These are phyloP conservation scores for Melieria picta DNA, from an alignment of 2,888 invertebrate species.

Conservation along the genomic window DNA sequence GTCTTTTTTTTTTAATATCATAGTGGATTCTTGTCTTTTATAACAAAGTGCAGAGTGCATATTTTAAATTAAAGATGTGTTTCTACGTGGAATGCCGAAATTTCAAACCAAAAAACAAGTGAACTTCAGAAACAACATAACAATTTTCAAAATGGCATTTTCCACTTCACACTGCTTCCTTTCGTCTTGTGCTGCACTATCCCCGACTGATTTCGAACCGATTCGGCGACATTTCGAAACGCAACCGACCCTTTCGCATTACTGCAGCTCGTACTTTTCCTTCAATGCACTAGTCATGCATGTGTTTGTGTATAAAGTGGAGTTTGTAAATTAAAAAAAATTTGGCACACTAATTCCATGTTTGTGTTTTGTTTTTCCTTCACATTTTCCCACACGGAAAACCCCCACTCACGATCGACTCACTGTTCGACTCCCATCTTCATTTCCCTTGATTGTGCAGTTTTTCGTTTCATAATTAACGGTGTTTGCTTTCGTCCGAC, in stretches of 20 bases:
- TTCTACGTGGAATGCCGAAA: constrained; percentile 48
- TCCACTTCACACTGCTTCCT: constrained; percentile 36
- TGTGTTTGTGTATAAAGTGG: constrained; percentile 3
- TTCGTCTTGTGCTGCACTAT: constrained; percentile 38
- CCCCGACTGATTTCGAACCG: constrained; percentile 31
- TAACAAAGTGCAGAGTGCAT: too few relatives aligned
- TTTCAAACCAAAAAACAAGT: constrained; percentile 33
- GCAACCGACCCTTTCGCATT: constrained; percentile 32
- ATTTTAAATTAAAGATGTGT: too few relatives aligned
- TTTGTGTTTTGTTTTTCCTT: constrained; percentile 42
- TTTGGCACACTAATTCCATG: constrained; percentile 64
- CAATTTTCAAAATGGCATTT: constrained; percentile 56
- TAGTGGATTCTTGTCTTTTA: too few relatives aligned
- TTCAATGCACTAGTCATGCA: not conserved
- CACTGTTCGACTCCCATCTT: not conserved
- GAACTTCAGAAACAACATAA: constrained; percentile 48
- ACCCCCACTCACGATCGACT: constrained; percentile 5
- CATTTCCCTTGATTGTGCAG: constrained; percentile 13
- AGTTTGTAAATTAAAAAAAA: constrained; percentile 45
- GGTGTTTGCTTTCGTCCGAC: not conserved
- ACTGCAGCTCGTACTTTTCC: constrained; percentile 35
- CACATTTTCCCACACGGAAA: not conserved
- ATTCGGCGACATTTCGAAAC: constrained; percentile 39
- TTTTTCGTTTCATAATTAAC: not conserved
- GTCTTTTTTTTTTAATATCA: too few relatives aligned